phyloP scores from a whole-genome alignment of 1,140 invertebrate genomes.

The Leptonema lineaticorne region DNA sequence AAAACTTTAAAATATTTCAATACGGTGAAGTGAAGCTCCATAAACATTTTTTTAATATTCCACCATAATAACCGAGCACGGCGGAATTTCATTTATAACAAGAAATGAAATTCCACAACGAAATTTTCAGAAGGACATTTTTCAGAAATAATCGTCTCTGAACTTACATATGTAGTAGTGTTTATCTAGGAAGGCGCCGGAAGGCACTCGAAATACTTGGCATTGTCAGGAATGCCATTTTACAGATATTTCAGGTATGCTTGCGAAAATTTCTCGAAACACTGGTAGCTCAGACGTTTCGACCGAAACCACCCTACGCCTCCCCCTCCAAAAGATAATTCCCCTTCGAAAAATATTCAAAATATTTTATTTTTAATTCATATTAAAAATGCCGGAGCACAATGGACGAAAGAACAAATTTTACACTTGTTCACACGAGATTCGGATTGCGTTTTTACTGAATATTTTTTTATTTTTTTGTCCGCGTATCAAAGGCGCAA shows the following conservation, averaged over 20 bases:
- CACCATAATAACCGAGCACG: too few relatives aligned
- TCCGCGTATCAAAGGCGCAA: too few relatives aligned
- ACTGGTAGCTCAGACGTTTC: conserved; percentile 18
- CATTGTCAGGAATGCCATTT: conserved; percentile 6
- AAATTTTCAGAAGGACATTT: neutral
- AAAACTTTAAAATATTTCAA: too few relatives aligned
- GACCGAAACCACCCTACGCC: neutral
- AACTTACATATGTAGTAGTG: neutral
- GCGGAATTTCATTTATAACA: conserved; percentile 5
- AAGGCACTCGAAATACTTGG: conserved; percentile 5
- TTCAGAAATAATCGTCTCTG: too few relatives aligned
- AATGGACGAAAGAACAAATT: neutral
- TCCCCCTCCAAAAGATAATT: neutral
- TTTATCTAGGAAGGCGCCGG: conserved; percentile 15
- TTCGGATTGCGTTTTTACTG: neutral
- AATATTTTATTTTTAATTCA: neutral
- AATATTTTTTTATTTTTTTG: neutral
- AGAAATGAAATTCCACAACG: neutral
- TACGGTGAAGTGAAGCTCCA: too few relatives aligned
- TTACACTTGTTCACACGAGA: conserved; percentile 3
- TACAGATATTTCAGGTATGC: conserved; percentile 17
- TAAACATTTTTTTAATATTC: too few relatives aligned
- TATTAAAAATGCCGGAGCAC: neutral
- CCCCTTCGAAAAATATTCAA: neutral
- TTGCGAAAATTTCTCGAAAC: conserved; percentile 20